Percentiles rank a stretch among this genome's conserved stretches.
phyloP scores from a whole-genome alignment of 2,797 vertebrate species.

The Distichodus sexfasciatus region DNA sequence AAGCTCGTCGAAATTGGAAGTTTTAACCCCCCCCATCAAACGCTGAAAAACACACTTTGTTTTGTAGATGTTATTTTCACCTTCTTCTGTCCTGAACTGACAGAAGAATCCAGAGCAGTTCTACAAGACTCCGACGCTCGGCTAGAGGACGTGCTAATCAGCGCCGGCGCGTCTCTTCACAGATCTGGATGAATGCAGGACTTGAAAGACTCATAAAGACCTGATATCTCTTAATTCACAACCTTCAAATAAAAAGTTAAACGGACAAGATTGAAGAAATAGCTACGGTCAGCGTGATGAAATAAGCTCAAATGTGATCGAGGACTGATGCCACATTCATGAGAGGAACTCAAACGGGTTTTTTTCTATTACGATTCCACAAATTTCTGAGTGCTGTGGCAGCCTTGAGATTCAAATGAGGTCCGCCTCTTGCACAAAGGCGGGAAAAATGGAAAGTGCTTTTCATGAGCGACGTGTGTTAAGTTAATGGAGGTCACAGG shows the following conservation, averaged over 20 bases:
- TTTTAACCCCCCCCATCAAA: constrained; percentile 19
- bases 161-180: neutral
- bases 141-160: neutral
- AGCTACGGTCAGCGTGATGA: constrained; percentile 5
- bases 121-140: too few species aligned
- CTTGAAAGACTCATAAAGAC: neutral
- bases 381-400: constrained; percentile 32
- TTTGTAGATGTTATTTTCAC: neutral
- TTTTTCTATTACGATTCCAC: constrained; percentile 45
- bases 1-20: constrained; percentile 26
- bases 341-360: constrained; percentile 4
- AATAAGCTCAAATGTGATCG: constrained; percentile 19
- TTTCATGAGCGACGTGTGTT: constrained; percentile 42
- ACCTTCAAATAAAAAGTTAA: neutral
- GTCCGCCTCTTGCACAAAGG: constrained; percentile 36
- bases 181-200: neutral
- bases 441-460: constrained; percentile 45
- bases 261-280: neutral
- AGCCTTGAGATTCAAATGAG: constrained; percentile 56
- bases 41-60: neutral
- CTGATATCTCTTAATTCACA: constrained; percentile 7
- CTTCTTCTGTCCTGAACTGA: neutral
- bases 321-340: constrained; percentile 25
- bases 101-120: neutral
- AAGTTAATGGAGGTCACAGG: constrained; percentile 46